Conservation (phyloP, 2,888 invertebrate genomes). For the Spatulosminthurus flaviceps region DNA sequence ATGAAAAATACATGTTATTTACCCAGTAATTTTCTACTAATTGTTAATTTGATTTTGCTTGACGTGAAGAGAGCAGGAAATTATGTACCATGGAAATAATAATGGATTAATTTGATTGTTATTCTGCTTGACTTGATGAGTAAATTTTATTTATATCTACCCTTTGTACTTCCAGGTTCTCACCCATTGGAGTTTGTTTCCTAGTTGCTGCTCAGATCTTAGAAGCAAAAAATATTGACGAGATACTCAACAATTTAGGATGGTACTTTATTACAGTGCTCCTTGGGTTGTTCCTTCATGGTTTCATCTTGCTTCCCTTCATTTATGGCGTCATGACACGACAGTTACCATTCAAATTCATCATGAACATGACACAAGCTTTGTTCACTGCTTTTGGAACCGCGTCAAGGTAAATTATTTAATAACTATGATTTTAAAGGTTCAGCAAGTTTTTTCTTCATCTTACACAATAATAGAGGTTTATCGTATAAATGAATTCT, state of each 20-base stretch:
- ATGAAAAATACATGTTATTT: no score
- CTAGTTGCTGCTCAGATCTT: slow-evolving; percentile 89
- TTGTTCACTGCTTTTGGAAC: slow-evolving; percentile 96
- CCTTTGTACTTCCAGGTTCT: no score
- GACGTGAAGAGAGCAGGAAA: no score
- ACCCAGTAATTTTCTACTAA: no score
- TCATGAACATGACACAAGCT: slow-evolving; percentile 87
- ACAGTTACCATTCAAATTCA: slow-evolving; percentile 82
- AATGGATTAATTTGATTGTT: no score
- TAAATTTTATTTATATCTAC: no score
- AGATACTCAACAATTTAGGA: slow-evolving; percentile 86
- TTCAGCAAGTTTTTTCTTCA: no score
- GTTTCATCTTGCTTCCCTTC: slow-evolving; percentile 86
- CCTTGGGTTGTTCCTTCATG: slow-evolving; percentile 89
- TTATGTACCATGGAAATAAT: no score
- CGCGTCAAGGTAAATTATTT: slow-evolving; percentile 82
- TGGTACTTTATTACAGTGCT: slow-evolving; percentile 93
- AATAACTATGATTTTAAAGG: neutral
- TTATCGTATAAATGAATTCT: no score
- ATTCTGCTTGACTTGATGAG: no score
- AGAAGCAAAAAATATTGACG: slow-evolving; percentile 86
- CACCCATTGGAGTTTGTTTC: slow-evolving; percentile 89
- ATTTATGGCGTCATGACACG: slow-evolving; percentile 85
- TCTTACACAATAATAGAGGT: no score
- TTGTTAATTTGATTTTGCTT: no score